Percentiles rank a stretch among this genome's conserved stretches.
phyloP scores from a whole-genome alignment of 2,113 vertebrate genomes.

The Upupa epops region DNA sequence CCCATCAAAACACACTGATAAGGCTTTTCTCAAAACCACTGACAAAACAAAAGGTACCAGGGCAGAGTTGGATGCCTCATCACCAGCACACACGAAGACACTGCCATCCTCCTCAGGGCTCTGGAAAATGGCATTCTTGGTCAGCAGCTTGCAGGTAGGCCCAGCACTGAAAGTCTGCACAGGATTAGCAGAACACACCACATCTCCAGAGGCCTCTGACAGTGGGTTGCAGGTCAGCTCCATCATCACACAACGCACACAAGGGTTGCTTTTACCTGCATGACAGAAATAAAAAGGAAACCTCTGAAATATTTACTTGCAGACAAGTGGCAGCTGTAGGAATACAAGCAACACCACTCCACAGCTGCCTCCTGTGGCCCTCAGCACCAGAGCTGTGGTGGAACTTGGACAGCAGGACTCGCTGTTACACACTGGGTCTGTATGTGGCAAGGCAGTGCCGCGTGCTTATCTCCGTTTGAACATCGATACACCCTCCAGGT shows the following conservation, averaged over 20 bases:
- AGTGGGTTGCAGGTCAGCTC: slow-evolving; percentile 80
- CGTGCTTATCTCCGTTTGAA: slow-evolving; percentile 88
- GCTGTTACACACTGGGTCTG: slow-evolving; percentile 79
- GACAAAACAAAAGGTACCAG: slow-evolving; percentile 73
- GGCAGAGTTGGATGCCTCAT: slow-evolving; percentile 90
- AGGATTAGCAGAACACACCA: slow-evolving; percentile 81
- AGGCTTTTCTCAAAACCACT: not conserved
- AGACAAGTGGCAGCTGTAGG: not conserved
- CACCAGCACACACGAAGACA: slow-evolving; percentile 89
- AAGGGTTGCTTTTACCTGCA: slow-evolving; percentile 84
- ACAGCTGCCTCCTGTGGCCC: not conserved
- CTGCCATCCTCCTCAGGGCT: slow-evolving; percentile 80
- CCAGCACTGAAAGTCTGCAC: slow-evolving; percentile 91
- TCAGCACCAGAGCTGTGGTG: not conserved
- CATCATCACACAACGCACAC: slow-evolving; percentile 88
- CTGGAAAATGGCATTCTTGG: slow-evolving; percentile 91
- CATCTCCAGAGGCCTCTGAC: slow-evolving; percentile 69
- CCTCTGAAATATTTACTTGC: not conserved
- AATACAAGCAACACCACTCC: not conserved
- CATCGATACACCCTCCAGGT: slow-evolving; percentile 84
- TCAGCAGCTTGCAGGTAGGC: slow-evolving; percentile 89
- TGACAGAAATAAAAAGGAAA: not conserved
- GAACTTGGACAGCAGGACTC: not conserved
- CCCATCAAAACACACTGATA: not conserved
- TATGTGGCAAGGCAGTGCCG: slow-evolving; percentile 93